Evolutionary conservation across 2,888 invertebrate species (phyloP), one percentile per base, ranked within the genome.

Genomic region (Lepidocyrtinus sp.): DNA sequence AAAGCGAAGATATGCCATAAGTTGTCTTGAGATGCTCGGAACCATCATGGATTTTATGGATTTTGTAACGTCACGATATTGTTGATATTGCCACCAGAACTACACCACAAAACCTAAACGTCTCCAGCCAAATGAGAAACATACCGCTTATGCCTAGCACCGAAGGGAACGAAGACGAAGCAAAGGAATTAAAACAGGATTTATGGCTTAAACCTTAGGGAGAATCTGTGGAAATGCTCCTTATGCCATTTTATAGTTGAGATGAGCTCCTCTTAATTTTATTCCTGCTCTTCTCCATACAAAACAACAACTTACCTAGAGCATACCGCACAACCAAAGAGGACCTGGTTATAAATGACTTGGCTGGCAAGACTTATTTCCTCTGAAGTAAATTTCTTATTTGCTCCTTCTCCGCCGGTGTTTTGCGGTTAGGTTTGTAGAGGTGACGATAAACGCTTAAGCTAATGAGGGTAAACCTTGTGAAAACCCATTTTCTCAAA

Each of bases 181-280:
- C 2, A 70, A 75, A 78, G 73, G 81, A 81, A 75, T 75, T 75
- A 81, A 75, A 75, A 72, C 61, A 75, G 81, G 75, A 81, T 75
- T 75, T 72, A 75, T 75, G 71, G 25, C 45, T 12, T 15, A 15
- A 19, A 50, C 36, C 7, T 46, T 12, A 73, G 73, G 63, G 59
- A 62, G 75, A 75, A 62, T 55, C 50, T 65, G 80, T 36, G 69
- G 69, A 36, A 75, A 59, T 63, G 27, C 73, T 55, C 45, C 63
- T 69, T 70, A 74, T 73, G 70, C 68, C 69, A 74, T 78, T 78
- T 78, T 73, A 65, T 61, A 65, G 64, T 61, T 50, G 50, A 72
- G 79, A 79, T 74, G 79, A 79, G 74, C 79, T 74, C 64, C 79
- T 74, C 74, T 79, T 79, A 79, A 74, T 74, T 74, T 72, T 77